A percentile compares a stretch with the other conserved stretches of the same genome.
phyloP scores from a whole-genome alignment of 2,888 invertebrate species.

The Frankliniella intonsa region DNA sequence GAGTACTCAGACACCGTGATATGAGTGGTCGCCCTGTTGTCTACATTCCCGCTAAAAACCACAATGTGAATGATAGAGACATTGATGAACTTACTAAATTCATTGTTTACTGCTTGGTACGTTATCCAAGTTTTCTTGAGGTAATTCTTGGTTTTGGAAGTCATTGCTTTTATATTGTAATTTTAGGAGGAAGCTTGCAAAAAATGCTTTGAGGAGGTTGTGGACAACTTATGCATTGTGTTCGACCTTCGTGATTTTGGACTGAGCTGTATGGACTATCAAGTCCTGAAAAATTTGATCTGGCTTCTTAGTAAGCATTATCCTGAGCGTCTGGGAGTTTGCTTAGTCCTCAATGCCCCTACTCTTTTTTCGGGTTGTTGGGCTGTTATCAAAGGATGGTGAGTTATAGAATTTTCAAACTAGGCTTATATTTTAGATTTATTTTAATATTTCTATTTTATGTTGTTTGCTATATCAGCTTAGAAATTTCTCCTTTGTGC shows the following conservation, averaged over 20 bases:
- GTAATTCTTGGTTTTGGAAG: constrained; percentile 28
- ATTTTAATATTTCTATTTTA: background rate
- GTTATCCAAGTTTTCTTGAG: constrained; percentile 38
- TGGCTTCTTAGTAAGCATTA: constrained; percentile 73
- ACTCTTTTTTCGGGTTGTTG: constrained; percentile 71
- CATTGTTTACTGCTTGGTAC: constrained; percentile 69
- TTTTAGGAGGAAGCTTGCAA: constrained; percentile 70
- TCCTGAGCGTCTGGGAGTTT: constrained; percentile 71
- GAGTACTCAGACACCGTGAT: constrained; percentile 66
- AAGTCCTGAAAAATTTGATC: constrained; percentile 71
- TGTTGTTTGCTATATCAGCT: background rate
- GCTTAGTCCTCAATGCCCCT: constrained; percentile 69
- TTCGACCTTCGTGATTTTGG: constrained; percentile 72
- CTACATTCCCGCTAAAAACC: constrained; percentile 73
- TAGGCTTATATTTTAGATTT: background rate
- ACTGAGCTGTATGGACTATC: constrained; percentile 74
- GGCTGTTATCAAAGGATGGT: constrained; percentile 71
- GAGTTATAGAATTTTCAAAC: constrained; percentile 41
- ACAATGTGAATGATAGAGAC: constrained; percentile 60
- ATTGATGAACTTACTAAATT: constrained; percentile 73
- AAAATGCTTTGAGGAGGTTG: constrained; percentile 71
- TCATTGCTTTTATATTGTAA: constrained; percentile 36
- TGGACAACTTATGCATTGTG: constrained; percentile 73
- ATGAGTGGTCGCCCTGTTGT: constrained; percentile 68
- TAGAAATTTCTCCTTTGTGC: constrained; percentile 30